Evolutionary conservation across 2,797 vertebrate genomes (phyloP).

Genomic region (Gallinago nigripennis): DNA sequence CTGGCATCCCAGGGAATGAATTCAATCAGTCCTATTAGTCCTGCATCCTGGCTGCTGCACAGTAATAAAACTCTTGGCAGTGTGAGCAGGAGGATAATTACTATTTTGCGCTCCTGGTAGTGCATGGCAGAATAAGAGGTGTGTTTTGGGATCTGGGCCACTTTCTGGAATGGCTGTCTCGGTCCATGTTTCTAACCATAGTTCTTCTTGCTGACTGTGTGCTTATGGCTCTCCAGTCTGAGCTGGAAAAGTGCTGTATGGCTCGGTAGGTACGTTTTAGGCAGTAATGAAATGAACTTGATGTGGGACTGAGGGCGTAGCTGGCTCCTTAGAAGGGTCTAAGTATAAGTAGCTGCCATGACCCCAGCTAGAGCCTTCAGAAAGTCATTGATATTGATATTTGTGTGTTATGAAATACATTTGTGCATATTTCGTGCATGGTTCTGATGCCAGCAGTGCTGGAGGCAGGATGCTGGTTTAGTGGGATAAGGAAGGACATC

Average conservation of each 20-base stretch:
- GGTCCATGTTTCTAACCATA: background rate
- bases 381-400: background rate
- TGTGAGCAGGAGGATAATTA: background rate
- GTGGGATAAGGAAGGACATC: background rate
- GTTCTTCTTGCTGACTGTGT: fast-evolving
- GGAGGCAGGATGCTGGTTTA: background rate
- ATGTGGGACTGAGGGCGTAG: fast-evolving
- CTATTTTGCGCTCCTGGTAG: background rate
- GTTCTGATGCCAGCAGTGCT: background rate
- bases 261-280: background rate
- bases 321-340: background rate
- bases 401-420: background rate
- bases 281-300: background rate
- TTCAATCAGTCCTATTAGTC: background rate
- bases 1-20: background rate
- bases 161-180: background rate
- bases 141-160: background rate
- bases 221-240: fast-evolving
- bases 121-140: background rate
- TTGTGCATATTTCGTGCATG: background rate
- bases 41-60: background rate
- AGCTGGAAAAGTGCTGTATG: background rate
- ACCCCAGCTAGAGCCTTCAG: background rate
- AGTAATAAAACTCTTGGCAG: background rate
- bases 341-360: background rate